These are phyloP conservation scores for Cheilosia vernalis DNA, from an alignment of 2,888 invertebrate genomes.

Conservation along the genomic window DNA sequence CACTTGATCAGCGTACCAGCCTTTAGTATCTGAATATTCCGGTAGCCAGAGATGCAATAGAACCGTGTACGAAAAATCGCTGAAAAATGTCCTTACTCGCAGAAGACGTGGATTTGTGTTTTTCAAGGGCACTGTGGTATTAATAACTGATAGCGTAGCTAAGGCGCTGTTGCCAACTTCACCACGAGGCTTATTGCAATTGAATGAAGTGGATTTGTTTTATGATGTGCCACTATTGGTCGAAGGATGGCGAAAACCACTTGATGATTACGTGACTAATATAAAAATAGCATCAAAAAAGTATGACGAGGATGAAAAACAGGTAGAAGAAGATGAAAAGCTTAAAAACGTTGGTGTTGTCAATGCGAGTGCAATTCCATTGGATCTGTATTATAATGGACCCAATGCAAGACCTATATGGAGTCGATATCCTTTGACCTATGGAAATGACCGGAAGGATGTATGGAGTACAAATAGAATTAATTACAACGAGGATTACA, in stretches of 20 bases:
- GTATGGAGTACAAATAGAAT: constrained; percentile 2
- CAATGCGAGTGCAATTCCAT: constrained; percentile 35
- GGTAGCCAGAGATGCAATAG: neutral
- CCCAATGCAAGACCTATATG: neutral
- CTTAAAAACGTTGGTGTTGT: constrained; percentile 33
- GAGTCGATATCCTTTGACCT: constrained; percentile 1
- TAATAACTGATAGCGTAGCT: constrained; percentile 39
- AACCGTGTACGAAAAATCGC: constrained; percentile 16
- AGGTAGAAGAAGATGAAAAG: neutral
- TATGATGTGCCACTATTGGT: constrained; percentile 51
- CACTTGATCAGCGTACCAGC: too few species aligned
- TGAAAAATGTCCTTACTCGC: constrained; percentile 32
- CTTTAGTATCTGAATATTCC: neutral
- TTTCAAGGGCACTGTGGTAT: constrained; percentile 33
- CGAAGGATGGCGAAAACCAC: constrained; percentile 56
- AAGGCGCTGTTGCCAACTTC: neutral
- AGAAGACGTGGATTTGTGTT: constrained; percentile 58
- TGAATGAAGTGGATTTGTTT: constrained; percentile 50
- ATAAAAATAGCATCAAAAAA: neutral
- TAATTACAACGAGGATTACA: neutral
- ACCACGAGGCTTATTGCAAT: constrained; percentile 35
- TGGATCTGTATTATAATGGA: neutral
- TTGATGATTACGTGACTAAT: neutral
- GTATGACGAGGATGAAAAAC: neutral
- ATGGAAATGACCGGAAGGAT: neutral